Conservation (phyloP, 2,113 vertebrate species). For the Coreoperca whiteheadi region DNA sequence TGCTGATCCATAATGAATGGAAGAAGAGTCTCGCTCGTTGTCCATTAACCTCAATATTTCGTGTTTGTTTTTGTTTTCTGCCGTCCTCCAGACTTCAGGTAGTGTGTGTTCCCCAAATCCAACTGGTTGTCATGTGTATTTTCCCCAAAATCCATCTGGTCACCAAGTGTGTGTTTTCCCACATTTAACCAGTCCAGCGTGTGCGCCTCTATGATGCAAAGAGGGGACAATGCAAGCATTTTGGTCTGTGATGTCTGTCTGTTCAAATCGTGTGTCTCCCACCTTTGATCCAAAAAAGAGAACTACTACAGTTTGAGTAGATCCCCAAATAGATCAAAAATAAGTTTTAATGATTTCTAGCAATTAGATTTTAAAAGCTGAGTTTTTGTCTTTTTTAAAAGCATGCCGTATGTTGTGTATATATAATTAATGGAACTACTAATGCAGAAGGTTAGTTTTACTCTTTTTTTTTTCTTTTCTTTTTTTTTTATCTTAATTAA, state of each 20-base stretch:
- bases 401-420: background rate
- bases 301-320: background rate
- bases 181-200: slow-evolving; percentile 10
- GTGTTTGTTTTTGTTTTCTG: slow-evolving; percentile 54
- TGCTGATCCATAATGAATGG: no score
- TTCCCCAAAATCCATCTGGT: slow-evolving; percentile 67
- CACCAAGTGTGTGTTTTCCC: slow-evolving; percentile 39
- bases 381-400: background rate
- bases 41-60: slow-evolving; percentile 21
- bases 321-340: background rate
- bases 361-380: background rate
- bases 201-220: slow-evolving; percentile 10
- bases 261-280: background rate
- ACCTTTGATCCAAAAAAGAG: slow-evolving; percentile 1
- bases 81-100: slow-evolving; percentile 43
- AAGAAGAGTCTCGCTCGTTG: no score
- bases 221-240: background rate
- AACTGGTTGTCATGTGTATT: slow-evolving; percentile 63
- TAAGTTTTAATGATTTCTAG: slow-evolving; percentile 1
- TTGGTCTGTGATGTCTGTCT: background rate
- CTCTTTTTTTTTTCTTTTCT: background rate
- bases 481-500: background rate
- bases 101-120: slow-evolving; percentile 53
- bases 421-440: background rate
- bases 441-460: background rate